Evolutionary conservation across 1,140 invertebrate genomes (phyloP), one percentile per base, ranked within the genome.

Genomic region (Nymphalis io): DNA sequence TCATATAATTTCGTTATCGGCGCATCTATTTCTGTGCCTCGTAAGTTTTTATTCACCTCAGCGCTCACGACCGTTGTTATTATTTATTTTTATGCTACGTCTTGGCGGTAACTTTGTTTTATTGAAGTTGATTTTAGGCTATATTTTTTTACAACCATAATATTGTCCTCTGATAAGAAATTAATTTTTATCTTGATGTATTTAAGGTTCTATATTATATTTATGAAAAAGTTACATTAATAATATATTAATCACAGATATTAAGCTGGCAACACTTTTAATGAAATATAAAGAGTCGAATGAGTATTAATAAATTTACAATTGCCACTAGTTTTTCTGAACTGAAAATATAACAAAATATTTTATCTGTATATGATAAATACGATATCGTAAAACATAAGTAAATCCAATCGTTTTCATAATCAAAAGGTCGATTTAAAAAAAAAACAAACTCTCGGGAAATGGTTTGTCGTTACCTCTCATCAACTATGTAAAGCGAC

Each of bases 1-100:
- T 80, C 51, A 55, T 79, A 76, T 81, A 79, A 83, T 83, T 83
- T 79, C 58, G 75, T 83, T 83, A 83, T 83, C 81, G 76, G 61
- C 59, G 65, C 72, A 83, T 83, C 81, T 79, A 70, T 72, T 72
- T 72, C 44, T 73, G 79, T 61, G 72, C 20, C 65, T 73, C 77
- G 61, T 75, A 75, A 69, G 66, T 80, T 80, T 82, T 82, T 80
- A 70, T 76, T 61, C 69, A 58, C 60, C 60, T 57, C 67, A 73
- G 53, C 64, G 77, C 76, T 76, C 70, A 76, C 65, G 72, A 60
- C 62, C 58, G 67, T 33, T 55, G 70, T 82, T 80, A 66, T 79
- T 78, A 73, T 69, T 70, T 72, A 73, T 58, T 63, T 74, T 72
- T 63, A 60, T 61, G 63, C 67, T 74, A 55, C 57, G 55, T 65